phyloP scores from a whole-genome alignment of 2,797 vertebrate genomes.

The Muscicapa comitata region DNA sequence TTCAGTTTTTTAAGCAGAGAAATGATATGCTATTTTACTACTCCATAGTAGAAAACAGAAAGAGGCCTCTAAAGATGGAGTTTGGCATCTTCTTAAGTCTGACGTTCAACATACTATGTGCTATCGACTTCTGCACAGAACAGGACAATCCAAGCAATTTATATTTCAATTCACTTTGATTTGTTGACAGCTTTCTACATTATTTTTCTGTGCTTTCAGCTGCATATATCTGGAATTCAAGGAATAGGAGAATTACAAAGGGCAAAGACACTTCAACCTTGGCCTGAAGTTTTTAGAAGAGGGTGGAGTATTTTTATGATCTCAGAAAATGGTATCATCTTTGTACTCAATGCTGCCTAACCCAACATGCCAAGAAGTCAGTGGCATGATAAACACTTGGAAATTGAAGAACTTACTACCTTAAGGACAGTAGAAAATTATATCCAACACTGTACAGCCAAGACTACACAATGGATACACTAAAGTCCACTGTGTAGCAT shows the following conservation, averaged over 20 bases:
- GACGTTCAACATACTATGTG: accelerated
- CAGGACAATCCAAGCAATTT: neutral
- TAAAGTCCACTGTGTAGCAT: neutral
- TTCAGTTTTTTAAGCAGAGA: neutral
- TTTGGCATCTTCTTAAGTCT: neutral
- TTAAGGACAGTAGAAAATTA: neutral
- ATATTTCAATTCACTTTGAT: neutral
- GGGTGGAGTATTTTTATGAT: neutral
- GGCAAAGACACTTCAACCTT: neutral
- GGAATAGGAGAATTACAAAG: neutral
- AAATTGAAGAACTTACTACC: neutral
- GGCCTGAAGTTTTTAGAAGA: neutral
- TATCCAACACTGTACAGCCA: neutral
- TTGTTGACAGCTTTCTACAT: neutral
- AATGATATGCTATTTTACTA: neutral
- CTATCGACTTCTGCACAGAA: neutral
- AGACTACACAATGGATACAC: neutral
- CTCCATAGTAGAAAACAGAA: neutral
- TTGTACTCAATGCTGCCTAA: neutral
- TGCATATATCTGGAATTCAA: neutral
- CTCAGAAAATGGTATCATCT: neutral
- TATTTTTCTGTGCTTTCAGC: neutral
- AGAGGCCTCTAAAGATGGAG: neutral
- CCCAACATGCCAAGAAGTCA: neutral
- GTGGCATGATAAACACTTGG: neutral